These are phyloP conservation scores for Caerostris extrusa DNA, from an alignment of 1,140 invertebrate genomes.

Conservation along the genomic window DNA sequence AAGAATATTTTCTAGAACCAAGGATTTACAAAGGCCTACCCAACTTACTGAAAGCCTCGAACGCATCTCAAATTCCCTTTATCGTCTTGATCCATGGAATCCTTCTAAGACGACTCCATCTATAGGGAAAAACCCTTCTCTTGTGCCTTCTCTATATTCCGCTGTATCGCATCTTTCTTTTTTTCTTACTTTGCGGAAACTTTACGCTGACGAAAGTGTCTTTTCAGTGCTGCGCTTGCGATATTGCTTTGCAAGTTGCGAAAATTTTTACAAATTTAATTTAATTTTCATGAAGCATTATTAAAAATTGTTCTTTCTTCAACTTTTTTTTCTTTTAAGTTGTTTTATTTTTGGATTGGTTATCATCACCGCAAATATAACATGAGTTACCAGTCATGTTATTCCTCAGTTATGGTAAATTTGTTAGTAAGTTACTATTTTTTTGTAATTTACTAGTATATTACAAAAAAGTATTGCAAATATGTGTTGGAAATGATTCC, in stretches of 20 bases:
- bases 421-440: no score
- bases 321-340: no score
- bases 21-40: neutral
- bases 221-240: neutral
- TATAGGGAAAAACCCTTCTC: neutral
- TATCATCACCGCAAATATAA: no score
- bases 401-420: no score
- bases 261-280: neutral
- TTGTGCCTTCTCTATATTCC: neutral
- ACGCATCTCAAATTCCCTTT: slow-evolving; percentile 20
- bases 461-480: no score
- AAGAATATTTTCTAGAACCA: neutral
- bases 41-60: neutral
- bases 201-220: neutral
- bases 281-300: neutral
- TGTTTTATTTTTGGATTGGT: no score
- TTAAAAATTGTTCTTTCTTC: neutral
- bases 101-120: neutral
- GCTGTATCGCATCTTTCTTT: neutral
- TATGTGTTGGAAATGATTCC: no score
- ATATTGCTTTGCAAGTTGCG: neutral
- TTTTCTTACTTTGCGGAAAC: neutral
- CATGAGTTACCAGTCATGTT: no score
- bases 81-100: slow-evolving; percentile 5
- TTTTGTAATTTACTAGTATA: no score